Percentiles rank a stretch among this genome's conserved stretches.
phyloP scores from a whole-genome alignment of 2,797 vertebrate species.

The Astyanax mexicanus region DNA sequence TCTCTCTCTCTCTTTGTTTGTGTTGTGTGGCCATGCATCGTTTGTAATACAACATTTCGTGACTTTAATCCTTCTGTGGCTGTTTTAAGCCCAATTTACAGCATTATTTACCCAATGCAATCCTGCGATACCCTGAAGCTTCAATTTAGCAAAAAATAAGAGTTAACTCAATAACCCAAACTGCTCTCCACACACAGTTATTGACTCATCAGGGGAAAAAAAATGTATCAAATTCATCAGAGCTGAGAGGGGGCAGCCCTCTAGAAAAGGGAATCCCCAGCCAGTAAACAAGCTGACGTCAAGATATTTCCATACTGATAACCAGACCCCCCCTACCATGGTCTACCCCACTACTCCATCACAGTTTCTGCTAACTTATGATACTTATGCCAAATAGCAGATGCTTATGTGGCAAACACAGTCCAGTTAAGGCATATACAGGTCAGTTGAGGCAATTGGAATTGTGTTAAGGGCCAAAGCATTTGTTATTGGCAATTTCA shows the following conservation, averaged over 20 bases:
- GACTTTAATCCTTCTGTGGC: too few relatives aligned
- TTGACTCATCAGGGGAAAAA: constrained; percentile 52
- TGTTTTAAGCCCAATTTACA: too few relatives aligned
- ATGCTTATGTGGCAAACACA: too few relatives aligned
- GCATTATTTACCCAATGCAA: not conserved
- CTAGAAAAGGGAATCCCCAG: constrained; percentile 71
- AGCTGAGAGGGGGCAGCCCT: constrained; percentile 33
- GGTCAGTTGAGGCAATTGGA: too few relatives aligned
- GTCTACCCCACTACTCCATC: not conserved
- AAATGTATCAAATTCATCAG: constrained; percentile 45
- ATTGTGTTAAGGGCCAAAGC: too few relatives aligned
- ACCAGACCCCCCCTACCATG: constrained; percentile 10
- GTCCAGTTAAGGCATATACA: too few relatives aligned
- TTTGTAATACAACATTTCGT: too few relatives aligned
- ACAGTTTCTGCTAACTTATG: not conserved
- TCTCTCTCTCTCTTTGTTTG: too few relatives aligned
- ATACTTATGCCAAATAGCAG: too few relatives aligned
- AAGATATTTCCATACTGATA: constrained; percentile 64
- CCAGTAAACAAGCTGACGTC: constrained; percentile 70
- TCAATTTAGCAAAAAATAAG: not conserved
- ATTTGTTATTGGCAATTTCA: too few relatives aligned
- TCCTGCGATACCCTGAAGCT: not conserved
- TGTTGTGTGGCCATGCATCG: too few relatives aligned
- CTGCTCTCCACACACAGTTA: not conserved
- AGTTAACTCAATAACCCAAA: not conserved